phyloP scores from a whole-genome alignment of 2,113 vertebrate species.

The Tachycineta bicolor region DNA sequence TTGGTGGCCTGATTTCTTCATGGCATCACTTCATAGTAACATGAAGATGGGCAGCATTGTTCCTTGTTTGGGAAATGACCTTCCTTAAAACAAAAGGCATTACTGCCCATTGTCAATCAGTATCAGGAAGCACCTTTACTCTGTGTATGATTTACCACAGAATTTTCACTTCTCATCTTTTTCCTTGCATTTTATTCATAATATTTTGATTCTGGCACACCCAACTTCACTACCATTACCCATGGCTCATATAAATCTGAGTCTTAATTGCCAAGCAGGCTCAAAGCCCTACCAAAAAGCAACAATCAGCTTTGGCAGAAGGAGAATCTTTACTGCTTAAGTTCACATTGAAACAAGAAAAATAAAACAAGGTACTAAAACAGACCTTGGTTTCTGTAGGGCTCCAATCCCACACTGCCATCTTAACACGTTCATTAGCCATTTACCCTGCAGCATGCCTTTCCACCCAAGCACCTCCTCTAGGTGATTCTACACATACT shows the following conservation, averaged over 20 bases:
- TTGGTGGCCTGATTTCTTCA: neutral
- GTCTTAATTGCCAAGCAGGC: neutral
- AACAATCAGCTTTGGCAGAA: neutral
- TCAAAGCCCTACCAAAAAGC: neutral
- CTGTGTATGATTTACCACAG: neutral
- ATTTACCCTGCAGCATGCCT: neutral
- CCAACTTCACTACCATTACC: neutral
- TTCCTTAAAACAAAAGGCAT: neutral
- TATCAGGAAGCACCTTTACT: neutral
- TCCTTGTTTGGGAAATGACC: neutral
- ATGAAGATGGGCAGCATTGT: neutral
- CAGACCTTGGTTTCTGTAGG: neutral
- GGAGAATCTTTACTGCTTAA: neutral
- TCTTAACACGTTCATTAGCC: neutral
- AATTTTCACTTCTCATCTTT: neutral
- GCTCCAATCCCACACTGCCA: neutral
- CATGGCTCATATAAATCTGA: neutral
- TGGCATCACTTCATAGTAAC: neutral
- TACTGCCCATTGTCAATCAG: neutral
- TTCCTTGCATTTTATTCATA: neutral
- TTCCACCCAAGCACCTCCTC: neutral
- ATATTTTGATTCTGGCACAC: neutral
- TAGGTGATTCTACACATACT: neutral
- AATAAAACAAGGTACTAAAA: neutral
- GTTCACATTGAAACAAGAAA: neutral